phyloP scores from a whole-genome alignment of 2,888 invertebrate genomes.

The Cheilosia grossa region DNA sequence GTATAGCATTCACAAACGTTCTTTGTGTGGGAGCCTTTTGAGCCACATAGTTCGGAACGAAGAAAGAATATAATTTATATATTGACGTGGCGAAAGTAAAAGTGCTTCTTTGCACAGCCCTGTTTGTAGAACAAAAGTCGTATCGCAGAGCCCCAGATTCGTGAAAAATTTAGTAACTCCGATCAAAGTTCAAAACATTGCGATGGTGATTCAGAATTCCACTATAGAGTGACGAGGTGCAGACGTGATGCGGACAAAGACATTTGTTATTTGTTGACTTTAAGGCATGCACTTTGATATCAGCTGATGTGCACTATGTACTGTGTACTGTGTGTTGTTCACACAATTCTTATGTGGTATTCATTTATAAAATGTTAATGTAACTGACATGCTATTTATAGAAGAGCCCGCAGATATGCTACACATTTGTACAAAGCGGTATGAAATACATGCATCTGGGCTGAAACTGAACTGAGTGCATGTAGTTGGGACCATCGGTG shows the following conservation, averaged over 20 bases:
- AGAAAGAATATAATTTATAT: neutral
- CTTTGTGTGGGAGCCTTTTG: constrained; percentile 2
- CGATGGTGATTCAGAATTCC: constrained; percentile 50
- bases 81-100: constrained; percentile 22
- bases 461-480: neutral
- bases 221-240: constrained; percentile 35
- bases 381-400: neutral
- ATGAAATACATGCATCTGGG: neutral
- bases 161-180: constrained; percentile 18
- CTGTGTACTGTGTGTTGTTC: constrained; percentile 1
- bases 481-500: too few relatives aligned
- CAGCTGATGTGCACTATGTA: constrained; percentile 8
- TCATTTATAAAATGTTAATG: neutral
- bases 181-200: constrained; percentile 61
- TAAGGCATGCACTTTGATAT: neutral
- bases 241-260: constrained; percentile 38
- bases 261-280: neutral
- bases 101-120: constrained; percentile 22
- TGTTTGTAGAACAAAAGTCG: constrained; percentile 57
- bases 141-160: neutral
- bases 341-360: neutral
- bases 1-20: neutral
- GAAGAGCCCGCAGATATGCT: constrained; percentile 18
- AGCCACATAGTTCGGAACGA: neutral
- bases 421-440: neutral